Percentiles rank a stretch among this genome's conserved stretches.
Conservation (phyloP, 2,888 invertebrate genomes). For the Himalopsyche kuldschensis region DNA sequence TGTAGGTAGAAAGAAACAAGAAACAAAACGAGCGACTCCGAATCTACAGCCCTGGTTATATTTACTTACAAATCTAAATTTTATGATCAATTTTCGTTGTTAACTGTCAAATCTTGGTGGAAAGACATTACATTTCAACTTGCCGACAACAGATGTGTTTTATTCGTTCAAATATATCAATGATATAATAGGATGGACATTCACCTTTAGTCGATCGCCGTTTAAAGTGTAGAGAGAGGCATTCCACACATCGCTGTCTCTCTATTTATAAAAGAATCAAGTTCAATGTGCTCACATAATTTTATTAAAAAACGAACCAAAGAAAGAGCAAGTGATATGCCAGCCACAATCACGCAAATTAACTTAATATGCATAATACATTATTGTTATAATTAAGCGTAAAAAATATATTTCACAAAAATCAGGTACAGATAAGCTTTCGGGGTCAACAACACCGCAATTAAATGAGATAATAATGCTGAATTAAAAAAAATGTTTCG, state of each 20-base stretch:
- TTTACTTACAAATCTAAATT: too few relatives aligned
- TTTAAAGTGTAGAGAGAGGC: not conserved
- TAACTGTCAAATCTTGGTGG: too few relatives aligned
- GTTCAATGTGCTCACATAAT: slow-evolving; percentile 18
- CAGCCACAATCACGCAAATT: not conserved
- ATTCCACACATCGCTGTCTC: not conserved
- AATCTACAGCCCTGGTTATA: too few relatives aligned
- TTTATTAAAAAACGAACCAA: not conserved
- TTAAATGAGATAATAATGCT: not conserved
- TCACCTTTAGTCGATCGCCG: not conserved
- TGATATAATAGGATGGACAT: not conserved
- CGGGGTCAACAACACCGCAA: not conserved
- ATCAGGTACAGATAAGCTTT: not conserved
- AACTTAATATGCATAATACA: not conserved
- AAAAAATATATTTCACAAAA: not conserved
- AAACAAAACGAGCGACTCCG: too few relatives aligned
- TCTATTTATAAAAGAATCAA: slow-evolving; percentile 27
- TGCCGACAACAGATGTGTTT: too few relatives aligned
- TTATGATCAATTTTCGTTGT: too few relatives aligned
- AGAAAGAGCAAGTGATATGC: not conserved
- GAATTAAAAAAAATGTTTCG: too few relatives aligned
- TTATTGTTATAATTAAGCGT: not conserved
- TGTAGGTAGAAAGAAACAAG: too few relatives aligned
- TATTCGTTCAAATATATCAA: too few relatives aligned
- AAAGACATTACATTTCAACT: too few relatives aligned